A percentile compares a stretch with the other conserved stretches of the same genome.
phyloP scores from a whole-genome alignment of 2,888 invertebrate genomes.

The Craniophora ligustri region DNA sequence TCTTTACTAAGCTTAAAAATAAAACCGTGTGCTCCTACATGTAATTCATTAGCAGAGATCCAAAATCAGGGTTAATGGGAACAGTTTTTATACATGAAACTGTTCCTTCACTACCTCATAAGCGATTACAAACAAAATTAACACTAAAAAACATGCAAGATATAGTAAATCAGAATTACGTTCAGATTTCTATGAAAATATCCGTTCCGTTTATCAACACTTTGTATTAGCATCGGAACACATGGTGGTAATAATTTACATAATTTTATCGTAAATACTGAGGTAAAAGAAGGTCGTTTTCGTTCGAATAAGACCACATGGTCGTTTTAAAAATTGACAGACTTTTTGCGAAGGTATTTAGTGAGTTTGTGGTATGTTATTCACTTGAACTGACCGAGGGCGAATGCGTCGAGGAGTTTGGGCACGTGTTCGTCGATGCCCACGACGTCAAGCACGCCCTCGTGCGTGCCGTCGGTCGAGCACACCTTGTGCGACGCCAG shows the following conservation, averaged over 20 bases:
- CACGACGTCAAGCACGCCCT: conserved; percentile 89
- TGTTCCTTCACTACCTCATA: conserved; percentile 51
- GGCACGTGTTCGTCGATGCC: conserved; percentile 91
- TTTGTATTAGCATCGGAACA: conserved; percentile 66
- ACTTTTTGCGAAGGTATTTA: conserved; percentile 37
- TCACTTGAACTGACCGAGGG: conserved; percentile 86
- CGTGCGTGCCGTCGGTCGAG: conserved; percentile 82
- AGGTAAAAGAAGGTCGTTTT: conserved; percentile 66
- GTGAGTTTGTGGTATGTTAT: conserved; percentile 12
- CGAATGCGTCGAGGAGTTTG: conserved; percentile 90
- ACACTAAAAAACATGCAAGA: conserved; percentile 55
- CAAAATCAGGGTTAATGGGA: conserved; percentile 58
- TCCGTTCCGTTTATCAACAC: conserved; percentile 47
- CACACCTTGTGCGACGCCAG: conserved; percentile 86
- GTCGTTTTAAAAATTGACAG: conserved; percentile 48
- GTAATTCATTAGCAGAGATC: conserved; percentile 68
- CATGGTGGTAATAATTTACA: conserved; percentile 67
- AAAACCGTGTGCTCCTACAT: conserved; percentile 58
- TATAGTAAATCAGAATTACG: conserved; percentile 54
- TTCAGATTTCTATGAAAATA: conserved; percentile 44
- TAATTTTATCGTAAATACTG: conserved; percentile 69
- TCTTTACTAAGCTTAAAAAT: conserved; percentile 45
- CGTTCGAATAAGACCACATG: conserved; percentile 52
- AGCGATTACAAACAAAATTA: conserved; percentile 57
- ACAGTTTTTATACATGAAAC: conserved; percentile 50